phyloP scores from a whole-genome alignment of 2,113 vertebrate species.

The Microtus ochrogaster region DNA sequence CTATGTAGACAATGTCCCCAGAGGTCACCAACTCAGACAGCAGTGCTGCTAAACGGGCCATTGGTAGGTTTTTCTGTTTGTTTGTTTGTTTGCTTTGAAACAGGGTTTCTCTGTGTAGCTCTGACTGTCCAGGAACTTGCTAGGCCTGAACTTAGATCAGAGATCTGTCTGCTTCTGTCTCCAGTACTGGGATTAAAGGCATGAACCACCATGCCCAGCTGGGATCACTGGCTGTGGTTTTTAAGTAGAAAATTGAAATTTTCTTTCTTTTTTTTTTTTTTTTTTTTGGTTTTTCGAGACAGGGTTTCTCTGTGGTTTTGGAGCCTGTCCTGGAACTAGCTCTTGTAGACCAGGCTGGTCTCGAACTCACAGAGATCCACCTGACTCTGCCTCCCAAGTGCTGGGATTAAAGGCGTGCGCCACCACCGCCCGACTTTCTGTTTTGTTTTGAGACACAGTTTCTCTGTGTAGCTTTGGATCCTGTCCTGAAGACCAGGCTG shows the following conservation, averaged over 20 bases:
- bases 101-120: not conserved
- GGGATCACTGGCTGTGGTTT: too few relatives aligned
- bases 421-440: too few relatives aligned
- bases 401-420: too few relatives aligned
- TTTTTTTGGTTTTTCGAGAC: not conserved
- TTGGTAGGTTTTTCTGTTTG: not conserved
- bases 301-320: not conserved
- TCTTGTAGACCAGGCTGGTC: too few relatives aligned
- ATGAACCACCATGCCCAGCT: too few relatives aligned
- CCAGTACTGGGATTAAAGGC: too few relatives aligned
- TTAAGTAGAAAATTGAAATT: too few relatives aligned
- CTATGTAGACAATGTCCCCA: constrained; percentile 2
- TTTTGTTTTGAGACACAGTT: not conserved
- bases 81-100: not conserved
- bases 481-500: not conserved
- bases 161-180: too few relatives aligned
- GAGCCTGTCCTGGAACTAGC: not conserved
- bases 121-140: too few relatives aligned
- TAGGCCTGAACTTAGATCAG: too few relatives aligned
- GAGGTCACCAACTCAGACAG: constrained; percentile 26
- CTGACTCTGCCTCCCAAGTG: not conserved
- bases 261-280: not conserved
- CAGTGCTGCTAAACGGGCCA: not conserved
- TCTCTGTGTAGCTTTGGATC: not conserved
- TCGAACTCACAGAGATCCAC: not conserved